A percentile compares a stretch with the other conserved stretches of the same genome.
These are phyloP conservation scores for Trachops cirrhosus DNA, from an alignment of 2,797 vertebrate genomes.

Conservation along the genomic window DNA sequence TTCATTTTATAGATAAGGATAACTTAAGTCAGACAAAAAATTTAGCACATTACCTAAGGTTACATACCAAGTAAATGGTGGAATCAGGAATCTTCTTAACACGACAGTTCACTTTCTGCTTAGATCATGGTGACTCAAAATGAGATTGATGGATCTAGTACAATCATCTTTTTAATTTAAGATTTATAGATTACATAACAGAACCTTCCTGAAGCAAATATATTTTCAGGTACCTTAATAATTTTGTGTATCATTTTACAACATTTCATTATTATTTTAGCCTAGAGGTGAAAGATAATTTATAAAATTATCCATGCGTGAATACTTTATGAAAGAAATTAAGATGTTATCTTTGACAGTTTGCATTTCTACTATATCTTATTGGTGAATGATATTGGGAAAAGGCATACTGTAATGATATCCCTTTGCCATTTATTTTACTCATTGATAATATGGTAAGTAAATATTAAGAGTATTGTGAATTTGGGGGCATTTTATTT, in stretches of 20 bases:
- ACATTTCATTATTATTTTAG: conserved; percentile 10
- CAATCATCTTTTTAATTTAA: neutral
- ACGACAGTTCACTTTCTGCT: neutral
- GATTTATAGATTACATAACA: neutral
- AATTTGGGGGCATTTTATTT: neutral
- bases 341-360: neutral
- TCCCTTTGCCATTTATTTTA: neutral
- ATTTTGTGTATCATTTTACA: neutral
- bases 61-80: neutral
- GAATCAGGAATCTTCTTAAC: neutral
- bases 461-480: neutral
- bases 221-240: neutral
- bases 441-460: neutral
- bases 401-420: neutral
- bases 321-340: conserved; percentile 6
- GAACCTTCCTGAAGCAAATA: neutral
- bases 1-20: neutral
- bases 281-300: neutral
- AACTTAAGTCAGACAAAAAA: neutral
- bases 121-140: neutral
- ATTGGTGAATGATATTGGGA: neutral
- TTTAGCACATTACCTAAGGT: neutral
- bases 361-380: neutral
- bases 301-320: neutral
- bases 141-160: neutral